Evolutionary conservation across 2,888 invertebrate genomes (phyloP).

Genomic region (Meiosimyza decipiens): DNA sequence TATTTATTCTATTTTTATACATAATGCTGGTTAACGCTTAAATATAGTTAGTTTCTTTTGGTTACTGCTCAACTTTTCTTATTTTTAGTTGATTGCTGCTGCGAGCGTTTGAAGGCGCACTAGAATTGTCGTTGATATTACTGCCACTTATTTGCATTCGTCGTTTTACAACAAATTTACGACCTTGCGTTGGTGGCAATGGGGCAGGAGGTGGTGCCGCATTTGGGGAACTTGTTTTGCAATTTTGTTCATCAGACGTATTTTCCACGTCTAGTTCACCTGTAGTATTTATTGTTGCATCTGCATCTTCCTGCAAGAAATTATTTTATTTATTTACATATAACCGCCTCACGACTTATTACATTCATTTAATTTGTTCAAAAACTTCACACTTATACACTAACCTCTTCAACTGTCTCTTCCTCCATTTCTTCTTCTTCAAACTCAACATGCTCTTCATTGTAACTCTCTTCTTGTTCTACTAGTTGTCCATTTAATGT

Average conservation of each 20-base stretch:
- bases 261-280: conserved; percentile 55
- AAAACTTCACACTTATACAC: neutral
- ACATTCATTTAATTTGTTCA: neutral
- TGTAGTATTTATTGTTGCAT: conserved; percentile 40
- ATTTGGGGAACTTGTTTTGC: conserved; percentile 40
- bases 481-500: conserved; percentile 79
- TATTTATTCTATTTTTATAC: neutral
- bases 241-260: conserved; percentile 39
- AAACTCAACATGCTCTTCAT: conserved; percentile 69
- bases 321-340: conserved; percentile 31
- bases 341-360: too few species aligned
- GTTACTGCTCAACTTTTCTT: conserved; percentile 31
- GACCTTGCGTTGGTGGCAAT: conserved; percentile 51
- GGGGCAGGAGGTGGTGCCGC: conserved; percentile 41
- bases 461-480: conserved; percentile 70
- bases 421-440: conserved; percentile 69
- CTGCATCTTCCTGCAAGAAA: conserved; percentile 54
- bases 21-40: conserved; percentile 2
- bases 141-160: conserved; percentile 53
- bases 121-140: conserved; percentile 28
- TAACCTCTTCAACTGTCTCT: conserved; percentile 65
- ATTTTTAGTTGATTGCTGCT: conserved; percentile 29
- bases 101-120: conserved; percentile 33
- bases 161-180: conserved; percentile 60
- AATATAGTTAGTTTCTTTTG: conserved; percentile 1